These are phyloP conservation scores for Chiloscyllium punctatum DNA, from an alignment of 2,797 vertebrate genomes.

Conservation along the genomic window DNA sequence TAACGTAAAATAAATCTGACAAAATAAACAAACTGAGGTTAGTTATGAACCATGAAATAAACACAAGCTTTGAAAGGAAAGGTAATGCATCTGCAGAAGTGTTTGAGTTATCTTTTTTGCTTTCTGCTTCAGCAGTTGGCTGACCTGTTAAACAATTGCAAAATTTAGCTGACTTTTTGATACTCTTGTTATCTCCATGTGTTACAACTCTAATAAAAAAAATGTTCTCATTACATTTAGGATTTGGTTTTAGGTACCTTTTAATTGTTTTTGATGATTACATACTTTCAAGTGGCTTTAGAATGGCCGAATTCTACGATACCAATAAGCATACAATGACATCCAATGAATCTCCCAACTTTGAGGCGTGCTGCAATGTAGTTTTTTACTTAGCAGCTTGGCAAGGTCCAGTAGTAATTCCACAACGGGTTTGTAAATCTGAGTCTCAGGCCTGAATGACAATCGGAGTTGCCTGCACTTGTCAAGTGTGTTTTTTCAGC, in stretches of 20 bases:
- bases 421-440: neutral
- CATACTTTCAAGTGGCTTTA: neutral
- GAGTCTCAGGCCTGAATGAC: constrained; percentile 9
- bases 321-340: neutral
- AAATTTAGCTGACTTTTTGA: neutral
- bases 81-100: neutral
- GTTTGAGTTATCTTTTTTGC: neutral
- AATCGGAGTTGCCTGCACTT: neutral
- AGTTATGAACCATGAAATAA: neutral
- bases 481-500: constrained; percentile 30
- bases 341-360: neutral
- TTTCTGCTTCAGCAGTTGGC: neutral
- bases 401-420: neutral
- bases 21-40: neutral
- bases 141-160: neutral
- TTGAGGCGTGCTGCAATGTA: neutral
- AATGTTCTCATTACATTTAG: neutral
- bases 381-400: neutral
- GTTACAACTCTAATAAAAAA: neutral
- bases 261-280: neutral
- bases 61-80: neutral
- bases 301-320: neutral
- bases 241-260: neutral
- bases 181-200: neutral
- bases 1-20: neutral